These are phyloP conservation scores for Arvicanthis niloticus DNA, from an alignment of 2,113 vertebrate genomes.

Conservation along the genomic window DNA sequence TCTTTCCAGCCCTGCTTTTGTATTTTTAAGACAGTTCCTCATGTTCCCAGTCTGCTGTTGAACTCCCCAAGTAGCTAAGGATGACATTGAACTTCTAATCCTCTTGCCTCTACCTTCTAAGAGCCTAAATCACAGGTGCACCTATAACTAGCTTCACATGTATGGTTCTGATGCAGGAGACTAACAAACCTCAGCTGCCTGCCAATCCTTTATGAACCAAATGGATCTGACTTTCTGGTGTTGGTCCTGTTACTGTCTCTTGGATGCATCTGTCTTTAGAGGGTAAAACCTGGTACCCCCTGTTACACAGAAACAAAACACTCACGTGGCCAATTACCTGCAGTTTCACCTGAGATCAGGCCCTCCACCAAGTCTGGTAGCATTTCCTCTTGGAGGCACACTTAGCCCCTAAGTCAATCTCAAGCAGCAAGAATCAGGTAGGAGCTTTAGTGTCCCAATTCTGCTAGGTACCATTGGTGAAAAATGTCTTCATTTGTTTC, in stretches of 20 bases:
- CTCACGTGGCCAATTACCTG: not conserved
- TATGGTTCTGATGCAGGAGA: no score
- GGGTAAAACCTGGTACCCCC: not conserved
- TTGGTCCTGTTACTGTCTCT: no score
- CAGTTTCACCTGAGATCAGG: not conserved
- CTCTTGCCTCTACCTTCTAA: not conserved
- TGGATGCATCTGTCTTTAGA: not conserved
- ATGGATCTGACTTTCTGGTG: not conserved
- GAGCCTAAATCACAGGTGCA: not conserved
- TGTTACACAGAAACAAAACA: not conserved
- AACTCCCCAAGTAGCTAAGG: not conserved
- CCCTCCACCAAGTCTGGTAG: no score
- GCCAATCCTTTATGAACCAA: not conserved
- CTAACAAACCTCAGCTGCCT: not conserved
- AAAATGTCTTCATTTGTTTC: not conserved
- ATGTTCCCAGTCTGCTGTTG: not conserved
- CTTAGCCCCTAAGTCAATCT: not conserved
- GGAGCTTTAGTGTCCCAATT: not conserved
- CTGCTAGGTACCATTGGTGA: no score
- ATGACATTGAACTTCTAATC: not conserved
- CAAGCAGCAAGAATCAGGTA: not conserved
- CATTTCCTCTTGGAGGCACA: not conserved
- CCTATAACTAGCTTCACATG: no score
- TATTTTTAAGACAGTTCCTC: not conserved
- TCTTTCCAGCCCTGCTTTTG: no score